phyloP scores from a whole-genome alignment of 2,888 invertebrate genomes.

The Antheraea yamamai region DNA sequence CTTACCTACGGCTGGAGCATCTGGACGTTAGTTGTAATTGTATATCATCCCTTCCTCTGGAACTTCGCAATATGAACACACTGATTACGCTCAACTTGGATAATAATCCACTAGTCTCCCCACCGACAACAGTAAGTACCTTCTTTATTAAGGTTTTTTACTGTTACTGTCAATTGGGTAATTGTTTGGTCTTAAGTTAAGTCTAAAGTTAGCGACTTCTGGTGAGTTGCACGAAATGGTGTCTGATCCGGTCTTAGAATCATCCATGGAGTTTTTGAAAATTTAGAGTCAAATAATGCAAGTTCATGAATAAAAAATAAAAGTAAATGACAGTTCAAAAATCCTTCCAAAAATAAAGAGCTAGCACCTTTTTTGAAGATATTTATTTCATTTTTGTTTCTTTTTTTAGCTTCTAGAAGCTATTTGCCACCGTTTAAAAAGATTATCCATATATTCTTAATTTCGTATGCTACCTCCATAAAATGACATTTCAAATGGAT shows the following conservation, averaged over 20 bases:
- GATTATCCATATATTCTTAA: background rate
- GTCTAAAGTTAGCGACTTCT: too few species aligned
- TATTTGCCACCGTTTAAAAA: background rate
- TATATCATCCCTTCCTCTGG: constrained; percentile 93
- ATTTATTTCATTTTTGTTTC: background rate
- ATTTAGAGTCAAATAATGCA: too few species aligned
- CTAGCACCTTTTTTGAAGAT: constrained; percentile 71
- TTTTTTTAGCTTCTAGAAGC: background rate
- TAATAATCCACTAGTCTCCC: constrained; percentile 95
- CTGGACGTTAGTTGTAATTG: constrained; percentile 96
- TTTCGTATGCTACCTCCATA: too few species aligned
- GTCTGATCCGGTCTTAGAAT: too few species aligned
- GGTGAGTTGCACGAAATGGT: too few species aligned
- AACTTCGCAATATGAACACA: constrained; percentile 92
- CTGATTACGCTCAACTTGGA: constrained; percentile 91
- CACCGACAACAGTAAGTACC: constrained; percentile 93
- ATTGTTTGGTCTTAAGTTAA: too few species aligned
- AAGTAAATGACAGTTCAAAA: too few species aligned
- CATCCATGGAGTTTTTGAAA: too few species aligned
- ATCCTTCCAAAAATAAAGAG: constrained; percentile 71
- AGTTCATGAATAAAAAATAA: too few species aligned
- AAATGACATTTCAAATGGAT: too few species aligned
- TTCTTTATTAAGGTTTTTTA: too few species aligned
- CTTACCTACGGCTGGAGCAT: constrained; percentile 90
- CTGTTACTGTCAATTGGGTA: too few species aligned